Evolutionary conservation across 1,140 invertebrate species (phyloP).

Genomic region (Microplitis demolitor): DNA sequence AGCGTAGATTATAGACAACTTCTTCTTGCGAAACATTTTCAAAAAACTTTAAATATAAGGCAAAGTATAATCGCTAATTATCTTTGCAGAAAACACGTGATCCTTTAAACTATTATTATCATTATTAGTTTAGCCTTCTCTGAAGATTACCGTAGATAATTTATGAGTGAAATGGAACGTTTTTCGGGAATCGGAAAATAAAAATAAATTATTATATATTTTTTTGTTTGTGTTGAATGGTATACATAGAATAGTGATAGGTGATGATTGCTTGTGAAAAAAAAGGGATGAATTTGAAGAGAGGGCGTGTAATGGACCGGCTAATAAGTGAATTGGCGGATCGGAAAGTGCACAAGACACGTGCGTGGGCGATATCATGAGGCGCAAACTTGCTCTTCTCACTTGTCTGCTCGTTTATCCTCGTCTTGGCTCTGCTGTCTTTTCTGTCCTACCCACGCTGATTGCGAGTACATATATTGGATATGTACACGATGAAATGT

Average conservation of each 20-base stretch:
- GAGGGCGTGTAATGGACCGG: constrained; percentile 4
- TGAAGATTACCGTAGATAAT: too few species aligned
- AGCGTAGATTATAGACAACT: background rate
- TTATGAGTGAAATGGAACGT: background rate
- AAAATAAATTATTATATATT: too few species aligned
- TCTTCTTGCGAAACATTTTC: background rate
- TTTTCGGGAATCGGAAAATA: too few species aligned
- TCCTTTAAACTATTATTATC: too few species aligned
- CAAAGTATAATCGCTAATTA: background rate
- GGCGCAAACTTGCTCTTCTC: background rate
- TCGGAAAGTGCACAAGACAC: constrained; percentile 17
- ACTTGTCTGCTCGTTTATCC: background rate
- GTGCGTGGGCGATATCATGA: constrained; percentile 20
- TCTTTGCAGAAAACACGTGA: too few species aligned
- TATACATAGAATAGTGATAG: background rate
- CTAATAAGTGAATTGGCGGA: constrained; percentile 26
- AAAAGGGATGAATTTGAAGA: background rate
- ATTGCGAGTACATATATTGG: constrained; percentile 42
- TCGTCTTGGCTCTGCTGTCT: background rate
- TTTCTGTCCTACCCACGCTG: constrained; percentile 41
- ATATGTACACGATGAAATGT: background rate
- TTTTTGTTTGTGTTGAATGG: too few species aligned
- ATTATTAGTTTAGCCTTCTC: too few species aligned
- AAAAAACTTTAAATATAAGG: background rate
- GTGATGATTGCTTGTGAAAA: background rate